Evolutionary conservation across 2,888 invertebrate species (phyloP), one percentile per base, ranked within the genome.

Genomic region (Ramazzottius varieornatus): DNA sequence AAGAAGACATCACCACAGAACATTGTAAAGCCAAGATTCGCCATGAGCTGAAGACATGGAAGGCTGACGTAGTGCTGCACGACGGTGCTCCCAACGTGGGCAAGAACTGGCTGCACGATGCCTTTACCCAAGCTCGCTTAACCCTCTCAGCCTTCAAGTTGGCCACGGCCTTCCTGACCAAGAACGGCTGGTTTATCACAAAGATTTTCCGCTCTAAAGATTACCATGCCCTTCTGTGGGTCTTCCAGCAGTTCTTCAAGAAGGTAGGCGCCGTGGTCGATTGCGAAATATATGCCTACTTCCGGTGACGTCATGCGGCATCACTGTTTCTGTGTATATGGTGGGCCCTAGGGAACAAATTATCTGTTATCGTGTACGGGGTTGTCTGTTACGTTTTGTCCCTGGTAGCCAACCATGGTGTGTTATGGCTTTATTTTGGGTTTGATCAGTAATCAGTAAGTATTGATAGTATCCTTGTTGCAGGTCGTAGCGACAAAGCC

Each of bases 141-240:
- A 90, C 93, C 0, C 79, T 98, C n/a, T 86, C 86, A 72, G 91
- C 98, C 1, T 75, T 96, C 64, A 93, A 92, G 77, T 75, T 99
- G 68, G 88, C 94, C 0, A 86, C 90, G 20, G 83, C 88, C 70
- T 88, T 96, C 73, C 78, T 99, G 46, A 81, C 84, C 67, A 82
- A 84, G 70, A 93, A 92, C 46, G 98, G 98, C 64, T 92, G 88
- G 86, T 99, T 99, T 79, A 83, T 99, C 0, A 96, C 98, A 0
- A 99, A 99, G 81, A 86, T 98, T 0, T 96, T 99, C 75, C 82
- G 98, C 68, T 96, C 96, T 1, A 94, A 91, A 78, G 98, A 99
- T 78, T 98, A 98, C 75, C 85, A 92, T 76, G 84, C 93, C 0
- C 77, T 99, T 2, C 77, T 96, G 67, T 93, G 92, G 88, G 90